Evolutionary conservation across 2,113 vertebrate species (phyloP).

Genomic region (Hyperoodon ampullatus): DNA sequence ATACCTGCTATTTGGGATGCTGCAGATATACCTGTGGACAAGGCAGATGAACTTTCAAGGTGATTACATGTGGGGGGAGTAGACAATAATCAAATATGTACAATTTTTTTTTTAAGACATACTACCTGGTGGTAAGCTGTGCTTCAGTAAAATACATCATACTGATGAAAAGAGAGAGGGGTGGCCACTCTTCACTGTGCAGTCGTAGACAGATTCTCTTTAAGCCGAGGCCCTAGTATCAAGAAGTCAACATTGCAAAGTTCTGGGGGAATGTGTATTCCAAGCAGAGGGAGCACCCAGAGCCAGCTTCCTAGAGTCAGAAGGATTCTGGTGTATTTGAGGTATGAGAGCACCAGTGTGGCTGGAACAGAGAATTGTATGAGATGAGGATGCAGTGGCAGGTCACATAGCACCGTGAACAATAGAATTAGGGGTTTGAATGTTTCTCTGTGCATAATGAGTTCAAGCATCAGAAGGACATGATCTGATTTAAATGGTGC

Average conservation of each 20-base stretch:
- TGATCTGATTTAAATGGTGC: neutral
- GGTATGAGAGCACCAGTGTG: neutral
- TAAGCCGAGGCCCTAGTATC: neutral
- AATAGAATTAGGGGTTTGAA: neutral
- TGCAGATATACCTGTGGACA: neutral
- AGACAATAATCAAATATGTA: neutral
- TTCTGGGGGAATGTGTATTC: neutral
- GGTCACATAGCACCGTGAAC: rapidly evolving
- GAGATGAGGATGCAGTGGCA: neutral
- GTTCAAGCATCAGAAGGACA: neutral
- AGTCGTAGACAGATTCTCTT: neutral
- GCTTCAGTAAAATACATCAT: neutral
- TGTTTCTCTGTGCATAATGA: neutral
- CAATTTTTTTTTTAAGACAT: neutral
- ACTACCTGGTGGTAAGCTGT: neutral
- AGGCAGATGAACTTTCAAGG: conserved; percentile 22
- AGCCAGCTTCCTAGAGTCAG: neutral
- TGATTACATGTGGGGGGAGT: neutral
- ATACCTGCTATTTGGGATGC: neutral
- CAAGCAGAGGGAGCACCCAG: neutral
- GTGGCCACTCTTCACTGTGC: neutral
- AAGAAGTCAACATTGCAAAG: neutral
- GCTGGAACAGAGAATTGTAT: neutral
- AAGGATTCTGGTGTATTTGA: neutral
- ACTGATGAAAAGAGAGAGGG: neutral